Evolutionary conservation across 2,888 invertebrate species (phyloP).

Genomic region (Dicyrtoma fusca): DNA sequence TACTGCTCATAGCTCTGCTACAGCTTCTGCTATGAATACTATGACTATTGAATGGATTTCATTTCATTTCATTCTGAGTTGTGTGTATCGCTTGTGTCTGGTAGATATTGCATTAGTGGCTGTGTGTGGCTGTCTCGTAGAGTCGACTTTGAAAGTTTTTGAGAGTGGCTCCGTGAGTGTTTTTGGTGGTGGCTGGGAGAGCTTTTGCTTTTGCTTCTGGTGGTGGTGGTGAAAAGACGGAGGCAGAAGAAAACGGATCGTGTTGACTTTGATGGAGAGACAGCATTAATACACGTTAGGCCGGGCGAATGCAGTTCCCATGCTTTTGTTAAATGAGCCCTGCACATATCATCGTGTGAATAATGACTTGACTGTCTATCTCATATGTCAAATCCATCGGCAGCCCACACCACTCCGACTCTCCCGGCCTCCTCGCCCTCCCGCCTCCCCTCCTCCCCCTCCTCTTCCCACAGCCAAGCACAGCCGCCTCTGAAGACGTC

Average conservation of each 20-base stretch:
- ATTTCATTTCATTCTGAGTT: constrained; percentile 19
- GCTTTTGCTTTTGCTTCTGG: constrained; percentile 39
- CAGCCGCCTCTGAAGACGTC: too few relatives aligned
- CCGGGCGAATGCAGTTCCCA: constrained; percentile 55
- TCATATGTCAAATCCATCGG: constrained; percentile 53
- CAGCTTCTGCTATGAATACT: too few relatives aligned
- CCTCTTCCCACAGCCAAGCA: neutral
- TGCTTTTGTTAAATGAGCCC: constrained; percentile 57
- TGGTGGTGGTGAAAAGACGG: constrained; percentile 46
- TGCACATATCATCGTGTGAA: constrained; percentile 56
- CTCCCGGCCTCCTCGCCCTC: constrained; percentile 16
- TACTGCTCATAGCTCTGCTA: too few relatives aligned
- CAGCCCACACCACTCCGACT: constrained; percentile 32
- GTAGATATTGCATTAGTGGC: neutral
- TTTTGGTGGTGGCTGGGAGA: constrained; percentile 19
- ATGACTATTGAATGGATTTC: constrained; percentile 23
- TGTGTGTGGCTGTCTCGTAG: too few relatives aligned
- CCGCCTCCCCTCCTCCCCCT: constrained; percentile 5
- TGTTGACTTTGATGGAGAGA: constrained; percentile 54
- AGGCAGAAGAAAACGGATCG: constrained; percentile 51
- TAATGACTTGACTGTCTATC: constrained; percentile 54
- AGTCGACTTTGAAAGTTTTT: constrained; percentile 1
- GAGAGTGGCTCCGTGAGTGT: neutral
- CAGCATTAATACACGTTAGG: constrained; percentile 56
- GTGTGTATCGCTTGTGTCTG: constrained; percentile 11